These are phyloP conservation scores for Platynereis dumerilii DNA, from an alignment of 2,888 invertebrate genomes.

Conservation along the genomic window DNA sequence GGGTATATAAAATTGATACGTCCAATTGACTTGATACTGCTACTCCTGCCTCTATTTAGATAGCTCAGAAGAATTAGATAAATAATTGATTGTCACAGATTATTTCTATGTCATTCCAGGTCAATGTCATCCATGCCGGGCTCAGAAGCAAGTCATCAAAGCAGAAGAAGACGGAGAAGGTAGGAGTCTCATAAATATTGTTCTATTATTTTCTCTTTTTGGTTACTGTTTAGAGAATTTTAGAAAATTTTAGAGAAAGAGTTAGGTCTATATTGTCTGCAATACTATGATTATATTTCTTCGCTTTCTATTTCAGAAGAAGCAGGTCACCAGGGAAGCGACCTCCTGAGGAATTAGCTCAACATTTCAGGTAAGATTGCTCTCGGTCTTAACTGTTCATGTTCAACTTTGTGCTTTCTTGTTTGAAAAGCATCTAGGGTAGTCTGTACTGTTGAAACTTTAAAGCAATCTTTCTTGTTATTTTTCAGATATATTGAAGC, in stretches of 20 bases:
- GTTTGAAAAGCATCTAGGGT: too few species aligned
- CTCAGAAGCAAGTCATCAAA: slow-evolving; percentile 20
- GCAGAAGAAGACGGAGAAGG: slow-evolving; percentile 19
- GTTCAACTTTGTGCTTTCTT: background rate
- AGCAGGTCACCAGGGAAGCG: slow-evolving; percentile 56
- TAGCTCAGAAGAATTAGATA: too few species aligned
- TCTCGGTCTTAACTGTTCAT: background rate
- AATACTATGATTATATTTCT: slow-evolving; percentile 1
- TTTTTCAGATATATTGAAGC: slow-evolving; percentile 38
- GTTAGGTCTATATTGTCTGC: too few species aligned
- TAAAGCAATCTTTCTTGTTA: background rate
- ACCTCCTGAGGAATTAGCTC: slow-evolving; percentile 56
- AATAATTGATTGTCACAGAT: background rate
- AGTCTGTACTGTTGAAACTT: too few species aligned
- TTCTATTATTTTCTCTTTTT: too few species aligned
- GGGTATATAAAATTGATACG: too few species aligned
- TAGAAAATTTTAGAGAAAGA: too few species aligned
- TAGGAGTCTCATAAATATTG: too few species aligned
- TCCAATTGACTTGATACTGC: too few species aligned
- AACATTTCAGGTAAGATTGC: slow-evolving; percentile 55
- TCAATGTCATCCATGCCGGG: slow-evolving; percentile 36
- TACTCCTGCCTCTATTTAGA: too few species aligned
- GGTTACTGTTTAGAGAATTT: too few species aligned
- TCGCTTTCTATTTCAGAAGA: slow-evolving; percentile 35
- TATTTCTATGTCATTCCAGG: slow-evolving; percentile 14